These are phyloP conservation scores for Bombycilla garrulus DNA, from an alignment of 2,113 vertebrate species.

Conservation along the genomic window DNA sequence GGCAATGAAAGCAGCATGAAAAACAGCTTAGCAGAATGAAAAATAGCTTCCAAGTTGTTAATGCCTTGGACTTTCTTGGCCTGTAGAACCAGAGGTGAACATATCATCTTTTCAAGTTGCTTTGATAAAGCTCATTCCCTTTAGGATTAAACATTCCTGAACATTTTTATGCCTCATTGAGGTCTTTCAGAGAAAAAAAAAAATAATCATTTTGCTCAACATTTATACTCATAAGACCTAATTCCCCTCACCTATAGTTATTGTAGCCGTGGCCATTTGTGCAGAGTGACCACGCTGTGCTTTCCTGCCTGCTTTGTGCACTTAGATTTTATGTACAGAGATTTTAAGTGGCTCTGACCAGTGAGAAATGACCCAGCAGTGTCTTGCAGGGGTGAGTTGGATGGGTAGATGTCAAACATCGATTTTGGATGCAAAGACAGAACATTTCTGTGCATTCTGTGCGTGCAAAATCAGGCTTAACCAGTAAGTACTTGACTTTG, in stretches of 20 bases:
- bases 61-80: conserved; percentile 2
- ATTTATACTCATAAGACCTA: not conserved
- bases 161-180: conserved; percentile 3
- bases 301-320: not conserved
- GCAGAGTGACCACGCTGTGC: not conserved
- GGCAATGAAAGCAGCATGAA: not conserved
- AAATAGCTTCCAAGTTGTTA: not conserved
- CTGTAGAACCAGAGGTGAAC: conserved; percentile 14
- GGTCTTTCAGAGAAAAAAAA: conserved; percentile 3
- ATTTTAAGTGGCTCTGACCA: not conserved
- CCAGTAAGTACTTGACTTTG: not conserved
- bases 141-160: conserved; percentile 24
- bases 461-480: not conserved
- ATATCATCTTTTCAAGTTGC: conserved; percentile 6
- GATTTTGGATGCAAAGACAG: not conserved
- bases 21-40: not conserved
- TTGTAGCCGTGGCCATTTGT: not conserved
- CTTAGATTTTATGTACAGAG: not conserved
- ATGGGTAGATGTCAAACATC: not conserved
- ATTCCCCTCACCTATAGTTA: not conserved
- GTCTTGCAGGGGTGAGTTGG: not conserved
- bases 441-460: not conserved
- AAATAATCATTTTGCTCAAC: not conserved
- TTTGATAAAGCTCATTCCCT: conserved; percentile 37
- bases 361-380: not conserved